Evolutionary conservation across 1,140 invertebrate genomes (phyloP), one percentile per base, ranked within the genome.

Genomic region (Campoletis sonorensis): DNA sequence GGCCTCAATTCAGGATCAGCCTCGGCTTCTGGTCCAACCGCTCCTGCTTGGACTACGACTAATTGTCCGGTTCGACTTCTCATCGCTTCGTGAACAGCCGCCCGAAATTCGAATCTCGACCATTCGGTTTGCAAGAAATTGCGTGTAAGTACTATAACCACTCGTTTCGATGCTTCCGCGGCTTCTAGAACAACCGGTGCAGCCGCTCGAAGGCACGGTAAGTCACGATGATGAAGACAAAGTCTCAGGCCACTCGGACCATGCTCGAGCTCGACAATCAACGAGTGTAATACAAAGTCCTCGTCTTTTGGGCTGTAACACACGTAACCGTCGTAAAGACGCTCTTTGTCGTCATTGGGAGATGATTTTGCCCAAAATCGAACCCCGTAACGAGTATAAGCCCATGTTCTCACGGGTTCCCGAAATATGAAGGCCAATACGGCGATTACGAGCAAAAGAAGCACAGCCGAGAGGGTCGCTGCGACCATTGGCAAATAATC

Each of bases 251-350:
- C 92, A 2, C 93, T 92, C 2, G 94, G 93, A 0, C 94, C 94
- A 23, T 96, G 95, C 90, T 99, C 98, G 72, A 99, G 90, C 86
- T 97, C 96, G 2, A 95, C 95, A 3, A 96, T 96, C 58, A 99
- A 93, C 11, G 96, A 96, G 84, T 97, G 95, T 33, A 96, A 92
- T 0, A 98, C 96, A 88, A 98, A 97, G 87, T 97, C 95, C 86
- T 98, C 96, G 91, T 99, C 98, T 90, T 98, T 97, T 23, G 97
- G 96, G 82, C 97, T 97, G 92, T 99, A 98, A 81, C 97, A 96
- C 4, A 99, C 95, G 90, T 98, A 98, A 51, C 96, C 97, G 88
- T 99, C 98, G 91, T 97, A 98, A 15, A 97, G 92, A 85, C 97
- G 97, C 87, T 97, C 96, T 71, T 95, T 94, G 83, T 97, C 96